A percentile compares a stretch with the other conserved stretches of the same genome.
phyloP scores from a whole-genome alignment of 2,113 vertebrate genomes.

The Calypte anna region DNA sequence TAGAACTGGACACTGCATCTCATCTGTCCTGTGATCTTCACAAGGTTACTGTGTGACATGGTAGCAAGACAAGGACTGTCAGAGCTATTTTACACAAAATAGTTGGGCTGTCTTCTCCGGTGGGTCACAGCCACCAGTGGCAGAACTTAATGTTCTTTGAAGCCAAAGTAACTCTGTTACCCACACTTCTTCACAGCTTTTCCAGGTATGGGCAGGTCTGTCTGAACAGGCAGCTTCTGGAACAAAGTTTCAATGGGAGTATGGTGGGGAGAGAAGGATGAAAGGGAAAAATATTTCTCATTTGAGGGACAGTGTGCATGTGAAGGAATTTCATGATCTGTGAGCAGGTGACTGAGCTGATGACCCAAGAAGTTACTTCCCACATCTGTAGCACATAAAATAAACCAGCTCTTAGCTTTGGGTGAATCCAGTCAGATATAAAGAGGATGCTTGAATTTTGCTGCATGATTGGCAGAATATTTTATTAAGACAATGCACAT shows the following conservation, averaged over 20 bases:
- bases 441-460: neutral
- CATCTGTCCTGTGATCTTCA: neutral
- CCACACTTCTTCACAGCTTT: neutral
- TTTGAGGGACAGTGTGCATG: neutral
- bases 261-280: accelerated
- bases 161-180: neutral
- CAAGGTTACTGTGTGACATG: neutral
- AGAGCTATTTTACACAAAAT: neutral
- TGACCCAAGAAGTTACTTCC: neutral
- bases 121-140: accelerated
- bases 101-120: neutral
- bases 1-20: neutral
- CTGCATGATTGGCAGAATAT: neutral
- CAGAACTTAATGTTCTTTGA: neutral
- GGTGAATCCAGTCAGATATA: neutral
- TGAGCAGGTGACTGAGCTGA: neutral
- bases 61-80: neutral
- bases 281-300: neutral
- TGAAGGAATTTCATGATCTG: neutral
- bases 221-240: neutral
- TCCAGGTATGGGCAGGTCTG: accelerated
- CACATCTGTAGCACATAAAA: neutral
- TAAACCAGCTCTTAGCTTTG: neutral
- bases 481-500: neutral
- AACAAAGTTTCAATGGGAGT: accelerated